Evolutionary conservation across 2,113 vertebrate species (phyloP).

Genomic region (Colossoma macropomum): DNA sequence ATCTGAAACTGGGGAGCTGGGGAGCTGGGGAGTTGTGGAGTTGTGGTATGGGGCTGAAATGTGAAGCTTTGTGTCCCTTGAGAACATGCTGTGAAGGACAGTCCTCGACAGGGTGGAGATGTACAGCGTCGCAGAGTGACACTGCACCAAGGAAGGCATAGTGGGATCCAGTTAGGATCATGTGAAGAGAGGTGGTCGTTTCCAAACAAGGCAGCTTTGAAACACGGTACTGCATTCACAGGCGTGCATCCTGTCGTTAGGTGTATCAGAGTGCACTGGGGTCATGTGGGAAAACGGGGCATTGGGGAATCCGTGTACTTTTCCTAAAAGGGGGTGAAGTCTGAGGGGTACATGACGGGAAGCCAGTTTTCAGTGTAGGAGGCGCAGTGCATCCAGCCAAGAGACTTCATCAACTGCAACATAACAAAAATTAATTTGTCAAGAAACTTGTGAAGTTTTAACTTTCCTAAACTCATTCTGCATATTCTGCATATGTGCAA

Average conservation of each 20-base stretch:
- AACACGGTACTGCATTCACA: conserved; percentile 5
- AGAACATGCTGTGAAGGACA: not conserved
- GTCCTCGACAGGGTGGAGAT: not conserved
- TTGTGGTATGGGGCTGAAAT: not conserved
- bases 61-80: not conserved
- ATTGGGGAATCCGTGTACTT: not conserved
- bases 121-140: not conserved
- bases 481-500: too few relatives aligned
- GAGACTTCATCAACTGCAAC: conserved; percentile 89
- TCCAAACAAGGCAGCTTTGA: conserved; percentile 18
- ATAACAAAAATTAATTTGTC: not conserved
- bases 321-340: conserved; percentile 89
- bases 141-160: not conserved
- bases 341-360: conserved; percentile 93
- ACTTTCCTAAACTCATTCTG: too few relatives aligned
- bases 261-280: conserved; percentile 28
- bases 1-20: not conserved
- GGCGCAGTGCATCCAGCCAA: conserved; percentile 92
- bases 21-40: not conserved
- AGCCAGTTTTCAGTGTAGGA: conserved; percentile 95
- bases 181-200: conserved; percentile 14
- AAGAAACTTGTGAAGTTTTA: too few relatives aligned
- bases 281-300: not conserved
- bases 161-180: not conserved
- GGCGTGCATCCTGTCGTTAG: conserved; percentile 21